These are phyloP conservation scores for Istiophorus platypterus DNA, from an alignment of 2,113 vertebrate genomes.

Conservation along the genomic window DNA sequence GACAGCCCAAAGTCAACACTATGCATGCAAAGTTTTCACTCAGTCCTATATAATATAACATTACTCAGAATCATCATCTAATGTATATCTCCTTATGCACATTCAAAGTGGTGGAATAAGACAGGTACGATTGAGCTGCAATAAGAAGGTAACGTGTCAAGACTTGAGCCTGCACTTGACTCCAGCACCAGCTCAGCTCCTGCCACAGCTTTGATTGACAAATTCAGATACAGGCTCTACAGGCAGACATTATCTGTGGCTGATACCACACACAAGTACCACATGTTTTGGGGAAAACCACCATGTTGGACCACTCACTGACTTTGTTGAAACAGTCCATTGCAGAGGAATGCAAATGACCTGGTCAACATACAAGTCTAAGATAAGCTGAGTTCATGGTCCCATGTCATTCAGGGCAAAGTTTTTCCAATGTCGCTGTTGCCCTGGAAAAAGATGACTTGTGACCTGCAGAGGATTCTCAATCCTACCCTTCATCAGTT, in stretches of 20 bases:
- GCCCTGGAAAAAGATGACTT: not conserved
- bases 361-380: conserved; percentile 44
- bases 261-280: conserved; percentile 54
- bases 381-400: conserved; percentile 45
- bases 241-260: conserved; percentile 49
- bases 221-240: conserved; percentile 42
- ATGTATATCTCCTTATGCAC: not conserved
- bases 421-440: conserved; percentile 50
- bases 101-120: not conserved
- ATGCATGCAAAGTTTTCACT: conserved; percentile 19
- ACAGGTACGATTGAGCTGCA: not conserved
- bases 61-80: not conserved
- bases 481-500: not conserved
- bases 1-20: conserved; percentile 34
- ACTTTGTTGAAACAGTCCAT: conserved; percentile 56
- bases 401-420: conserved; percentile 21
- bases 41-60: not conserved
- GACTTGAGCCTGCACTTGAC: conserved; percentile 38
- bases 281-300: conserved; percentile 42
- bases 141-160: conserved; percentile 7
- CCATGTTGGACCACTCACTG: conserved; percentile 16
- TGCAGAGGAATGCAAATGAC: conserved; percentile 72
- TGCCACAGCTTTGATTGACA: conserved; percentile 37
- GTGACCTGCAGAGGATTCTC: not conserved
- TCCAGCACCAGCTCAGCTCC: conserved; percentile 26